Percentiles rank a stretch among this genome's conserved stretches.
These are phyloP conservation scores for Neoniphon sammara DNA, from an alignment of 2,797 vertebrate genomes.

Conservation along the genomic window DNA sequence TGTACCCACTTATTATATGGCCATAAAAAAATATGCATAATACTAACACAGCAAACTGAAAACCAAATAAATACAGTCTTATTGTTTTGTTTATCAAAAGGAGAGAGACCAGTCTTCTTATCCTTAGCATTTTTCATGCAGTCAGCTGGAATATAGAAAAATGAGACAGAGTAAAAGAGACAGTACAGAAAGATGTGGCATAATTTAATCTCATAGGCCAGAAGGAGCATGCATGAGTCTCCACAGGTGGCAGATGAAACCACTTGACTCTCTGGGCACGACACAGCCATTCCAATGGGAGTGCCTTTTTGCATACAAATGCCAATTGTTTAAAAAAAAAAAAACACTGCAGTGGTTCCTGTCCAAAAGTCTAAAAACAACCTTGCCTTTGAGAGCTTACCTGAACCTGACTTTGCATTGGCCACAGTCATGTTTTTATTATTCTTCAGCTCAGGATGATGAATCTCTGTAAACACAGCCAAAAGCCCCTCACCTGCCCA, in stretches of 20 bases:
- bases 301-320: slow-evolving; percentile 2
- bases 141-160: not conserved
- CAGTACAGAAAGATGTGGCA: not conserved
- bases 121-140: not conserved
- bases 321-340: slow-evolving; percentile 11
- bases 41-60: not conserved
- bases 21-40: not conserved
- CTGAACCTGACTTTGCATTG: slow-evolving; percentile 82
- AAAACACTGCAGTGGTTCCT: slow-evolving; percentile 12
- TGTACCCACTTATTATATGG: too few species aligned
- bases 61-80: too few species aligned
- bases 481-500: slow-evolving; percentile 58
- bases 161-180: not conserved
- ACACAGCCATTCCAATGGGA: slow-evolving; percentile 21
- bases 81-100: too few species aligned
- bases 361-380: not conserved
- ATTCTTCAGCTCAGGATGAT: slow-evolving; percentile 54
- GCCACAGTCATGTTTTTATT: slow-evolving; percentile 80
- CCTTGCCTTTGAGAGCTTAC: slow-evolving; percentile 68
- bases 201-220: not conserved
- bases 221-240: not conserved
- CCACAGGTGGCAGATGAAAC: slow-evolving; percentile 18
- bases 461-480: slow-evolving; percentile 56
- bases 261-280: slow-evolving; percentile 33
- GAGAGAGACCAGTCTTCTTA: too few species aligned